Evolutionary conservation across 2,113 vertebrate genomes (phyloP).

Genomic region (Campylorhamphus procurvoides): DNA sequence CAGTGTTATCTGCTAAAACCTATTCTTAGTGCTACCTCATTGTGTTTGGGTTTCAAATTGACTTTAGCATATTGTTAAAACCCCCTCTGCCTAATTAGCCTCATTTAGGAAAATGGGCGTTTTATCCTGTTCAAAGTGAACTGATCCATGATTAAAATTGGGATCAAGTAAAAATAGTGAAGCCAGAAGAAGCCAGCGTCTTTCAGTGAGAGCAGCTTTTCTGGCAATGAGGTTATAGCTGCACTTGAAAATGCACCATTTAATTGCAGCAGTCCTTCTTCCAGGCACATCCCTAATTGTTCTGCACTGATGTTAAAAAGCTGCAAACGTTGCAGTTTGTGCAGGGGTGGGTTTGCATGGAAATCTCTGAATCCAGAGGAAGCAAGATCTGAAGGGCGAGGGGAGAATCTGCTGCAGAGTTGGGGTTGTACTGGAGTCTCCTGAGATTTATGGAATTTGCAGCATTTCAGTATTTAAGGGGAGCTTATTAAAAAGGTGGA

Average conservation of each 20-base stretch:
- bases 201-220: neutral
- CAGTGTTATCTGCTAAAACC: neutral
- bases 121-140: neutral
- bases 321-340: neutral
- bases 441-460: neutral
- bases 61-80: neutral
- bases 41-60: neutral
- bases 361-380: neutral
- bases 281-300: conserved; percentile 23
- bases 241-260: neutral
- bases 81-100: neutral
- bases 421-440: neutral
- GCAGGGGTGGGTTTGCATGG: neutral
- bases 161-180: neutral
- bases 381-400: neutral
- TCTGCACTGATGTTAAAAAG: neutral
- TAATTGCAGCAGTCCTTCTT: conserved; percentile 1
- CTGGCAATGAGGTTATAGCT: neutral
- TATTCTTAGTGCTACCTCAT: neutral
- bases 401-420: neutral
- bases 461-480: neutral
- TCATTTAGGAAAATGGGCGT: neutral
- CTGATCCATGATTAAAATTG: neutral
- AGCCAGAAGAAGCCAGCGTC: neutral
- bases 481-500: neutral